Conservation (phyloP, 2,888 invertebrate genomes). For the Cheilosia impressa region DNA sequence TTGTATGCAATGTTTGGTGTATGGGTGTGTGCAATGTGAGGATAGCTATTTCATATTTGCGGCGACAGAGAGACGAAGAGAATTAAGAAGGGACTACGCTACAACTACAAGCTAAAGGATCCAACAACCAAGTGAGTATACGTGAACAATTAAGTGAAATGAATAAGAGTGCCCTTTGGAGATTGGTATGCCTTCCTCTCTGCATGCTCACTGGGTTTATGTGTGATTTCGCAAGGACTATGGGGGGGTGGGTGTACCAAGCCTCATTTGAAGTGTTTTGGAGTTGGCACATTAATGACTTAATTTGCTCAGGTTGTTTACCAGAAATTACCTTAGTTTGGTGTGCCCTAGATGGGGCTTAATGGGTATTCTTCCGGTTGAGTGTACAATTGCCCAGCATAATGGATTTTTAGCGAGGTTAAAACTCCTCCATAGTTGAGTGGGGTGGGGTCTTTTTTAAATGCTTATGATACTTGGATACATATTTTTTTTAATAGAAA, state of each 20-base stretch:
- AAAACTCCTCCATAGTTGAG: not conserved
- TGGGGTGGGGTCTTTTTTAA: no score
- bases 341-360: constrained; percentile 17
- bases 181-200: constrained; percentile 15
- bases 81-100: constrained; percentile 2
- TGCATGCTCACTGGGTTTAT: not conserved
- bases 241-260: not conserved
- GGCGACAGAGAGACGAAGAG: constrained; percentile 12
- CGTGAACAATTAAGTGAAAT: constrained; percentile 71
- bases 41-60: constrained; percentile 22
- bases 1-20: constrained; percentile 31
- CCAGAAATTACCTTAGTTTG: constrained; percentile 35
- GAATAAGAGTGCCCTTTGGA: constrained; percentile 58
- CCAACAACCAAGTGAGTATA: constrained; percentile 22
- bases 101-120: constrained; percentile 22
- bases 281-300: constrained; percentile 70
- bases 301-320: constrained; percentile 66
- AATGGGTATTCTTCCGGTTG: constrained; percentile 23
- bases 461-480: no score
- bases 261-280: constrained; percentile 61
- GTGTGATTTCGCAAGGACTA: constrained; percentile 6
- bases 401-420: not conserved
- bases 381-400: not conserved
- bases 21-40: not conserved
- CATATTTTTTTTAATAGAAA: no score